Conservation (phyloP, 2,113 vertebrate genomes). For the Larimichthys polyactis region DNA sequence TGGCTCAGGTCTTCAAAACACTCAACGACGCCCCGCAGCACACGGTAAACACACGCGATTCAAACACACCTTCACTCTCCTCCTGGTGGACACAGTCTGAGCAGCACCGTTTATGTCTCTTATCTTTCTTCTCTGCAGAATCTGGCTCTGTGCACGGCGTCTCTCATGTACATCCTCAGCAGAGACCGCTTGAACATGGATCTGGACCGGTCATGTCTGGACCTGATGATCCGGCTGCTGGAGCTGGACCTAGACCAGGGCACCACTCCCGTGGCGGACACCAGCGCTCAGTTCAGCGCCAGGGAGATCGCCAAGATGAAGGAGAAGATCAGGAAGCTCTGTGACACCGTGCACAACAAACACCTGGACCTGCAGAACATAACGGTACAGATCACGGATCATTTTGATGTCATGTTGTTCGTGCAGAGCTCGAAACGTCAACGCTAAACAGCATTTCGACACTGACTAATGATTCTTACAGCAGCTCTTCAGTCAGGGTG, state of each 20-base stretch:
- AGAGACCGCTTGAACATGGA: conserved; percentile 97
- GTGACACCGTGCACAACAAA: conserved; percentile 98
- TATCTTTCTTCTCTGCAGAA: conserved; percentile 83
- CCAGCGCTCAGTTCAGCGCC: conserved; percentile 87
- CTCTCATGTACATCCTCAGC: conserved; percentile 98
- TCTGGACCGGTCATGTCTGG: conserved; percentile 92
- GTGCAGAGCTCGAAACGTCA: not conserved
- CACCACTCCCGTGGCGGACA: conserved; percentile 77
- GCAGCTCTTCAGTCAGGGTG: conserved; percentile 23
- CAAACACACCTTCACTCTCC: not conserved
- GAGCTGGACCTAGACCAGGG: conserved; percentile 93
- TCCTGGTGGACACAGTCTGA: no score
- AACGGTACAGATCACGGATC: conserved; percentile 83
- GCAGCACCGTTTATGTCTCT: not conserved
- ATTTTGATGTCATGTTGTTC: not conserved
- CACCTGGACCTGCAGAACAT: conserved; percentile 99
- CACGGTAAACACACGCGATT: conserved; percentile 82
- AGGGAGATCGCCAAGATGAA: conserved; percentile 98
- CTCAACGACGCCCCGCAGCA: conserved; percentile 96
- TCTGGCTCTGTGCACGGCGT: conserved; percentile 96
- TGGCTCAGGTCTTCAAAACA: conserved; percentile 98
- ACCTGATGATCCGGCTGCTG: conserved; percentile 97
- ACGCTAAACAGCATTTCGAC: not conserved
- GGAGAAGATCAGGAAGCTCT: conserved; percentile 97
- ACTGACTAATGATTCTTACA: conserved; percentile 14